Percentiles rank a stretch among this genome's conserved stretches.
These are phyloP conservation scores for Epinotia demarniana DNA, from an alignment of 2,888 invertebrate species.

Conservation along the genomic window DNA sequence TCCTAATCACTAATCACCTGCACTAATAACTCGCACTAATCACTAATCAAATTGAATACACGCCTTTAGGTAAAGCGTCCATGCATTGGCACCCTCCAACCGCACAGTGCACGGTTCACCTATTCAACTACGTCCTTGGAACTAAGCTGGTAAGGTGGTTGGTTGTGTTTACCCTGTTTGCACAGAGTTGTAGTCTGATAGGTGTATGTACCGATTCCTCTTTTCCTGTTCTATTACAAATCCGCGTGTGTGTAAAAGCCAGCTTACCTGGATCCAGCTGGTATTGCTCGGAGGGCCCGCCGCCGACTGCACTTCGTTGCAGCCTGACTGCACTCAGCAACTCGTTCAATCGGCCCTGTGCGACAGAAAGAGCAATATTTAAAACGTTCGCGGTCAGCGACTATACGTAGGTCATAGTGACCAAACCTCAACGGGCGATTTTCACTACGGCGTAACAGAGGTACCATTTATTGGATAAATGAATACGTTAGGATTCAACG, in stretches of 20 bases:
- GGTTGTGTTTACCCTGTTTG: not conserved
- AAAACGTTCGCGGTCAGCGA: not conserved
- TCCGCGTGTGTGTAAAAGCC: not conserved
- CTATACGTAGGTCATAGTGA: too few species aligned
- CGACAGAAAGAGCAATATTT: conserved; percentile 42
- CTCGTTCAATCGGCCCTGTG: conserved; percentile 94
- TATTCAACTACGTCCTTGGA: not conserved
- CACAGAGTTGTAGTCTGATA: not conserved
- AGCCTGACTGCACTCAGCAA: conserved; percentile 94
- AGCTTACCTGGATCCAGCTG: conserved; percentile 88
- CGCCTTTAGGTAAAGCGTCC: too few species aligned
- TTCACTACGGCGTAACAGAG: too few species aligned
- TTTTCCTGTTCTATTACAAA: not conserved
- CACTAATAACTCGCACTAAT: too few species aligned
- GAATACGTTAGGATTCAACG: too few species aligned
- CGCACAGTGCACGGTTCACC: not conserved
- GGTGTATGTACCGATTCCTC: not conserved
- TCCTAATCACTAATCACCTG: too few species aligned
- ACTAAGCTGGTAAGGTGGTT: not conserved
- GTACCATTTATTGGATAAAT: too few species aligned
- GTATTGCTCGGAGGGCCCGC: conserved; percentile 88
- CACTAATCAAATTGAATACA: too few species aligned
- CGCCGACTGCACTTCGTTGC: conserved; percentile 86
- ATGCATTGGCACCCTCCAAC: not conserved
- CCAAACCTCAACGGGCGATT: too few species aligned